These are phyloP conservation scores for Tragopan temminckii DNA, from an alignment of 2,797 vertebrate species.

Conservation along the genomic window DNA sequence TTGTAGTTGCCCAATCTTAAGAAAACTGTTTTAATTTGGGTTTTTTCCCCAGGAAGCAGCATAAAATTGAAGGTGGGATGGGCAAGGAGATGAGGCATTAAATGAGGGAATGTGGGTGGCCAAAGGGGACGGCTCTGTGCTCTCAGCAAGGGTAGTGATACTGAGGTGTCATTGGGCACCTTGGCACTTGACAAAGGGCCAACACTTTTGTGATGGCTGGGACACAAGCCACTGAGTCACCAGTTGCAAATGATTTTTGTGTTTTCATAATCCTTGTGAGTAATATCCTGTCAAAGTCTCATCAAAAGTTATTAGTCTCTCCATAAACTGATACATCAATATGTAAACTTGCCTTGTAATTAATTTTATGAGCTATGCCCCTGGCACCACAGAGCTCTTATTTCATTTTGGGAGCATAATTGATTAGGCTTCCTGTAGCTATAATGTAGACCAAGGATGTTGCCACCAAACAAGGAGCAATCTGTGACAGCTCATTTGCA, in stretches of 20 bases:
- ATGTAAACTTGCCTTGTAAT: constrained; percentile 75
- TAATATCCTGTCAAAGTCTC: constrained; percentile 69
- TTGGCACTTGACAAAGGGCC: constrained; percentile 19
- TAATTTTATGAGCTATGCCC: constrained; percentile 73
- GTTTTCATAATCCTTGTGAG: constrained; percentile 64
- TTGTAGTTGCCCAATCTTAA: background rate
- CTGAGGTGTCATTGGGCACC: rapidly evolving
- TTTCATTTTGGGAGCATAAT: constrained; percentile 76
- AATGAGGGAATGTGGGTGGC: background rate
- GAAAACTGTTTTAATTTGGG: background rate
- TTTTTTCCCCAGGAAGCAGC: background rate
- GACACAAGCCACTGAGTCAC: constrained; percentile 81
- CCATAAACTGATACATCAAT: constrained; percentile 70
- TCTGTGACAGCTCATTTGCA: constrained; percentile 70
- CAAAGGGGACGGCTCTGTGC: background rate
- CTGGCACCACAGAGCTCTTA: constrained; percentile 66
- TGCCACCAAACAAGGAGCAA: constrained; percentile 45
- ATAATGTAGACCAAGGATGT: constrained; percentile 60
- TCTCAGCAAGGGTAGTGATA: background rate
- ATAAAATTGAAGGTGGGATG: background rate
- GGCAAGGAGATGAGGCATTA: background rate
- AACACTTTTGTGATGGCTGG: constrained; percentile 80
- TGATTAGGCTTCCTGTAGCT: constrained; percentile 73
- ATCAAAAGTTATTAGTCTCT: constrained; percentile 71
- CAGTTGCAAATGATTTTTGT: constrained; percentile 51